These are phyloP conservation scores for Melospiza melodia DNA, from an alignment of 2,113 vertebrate species.

Conservation along the genomic window DNA sequence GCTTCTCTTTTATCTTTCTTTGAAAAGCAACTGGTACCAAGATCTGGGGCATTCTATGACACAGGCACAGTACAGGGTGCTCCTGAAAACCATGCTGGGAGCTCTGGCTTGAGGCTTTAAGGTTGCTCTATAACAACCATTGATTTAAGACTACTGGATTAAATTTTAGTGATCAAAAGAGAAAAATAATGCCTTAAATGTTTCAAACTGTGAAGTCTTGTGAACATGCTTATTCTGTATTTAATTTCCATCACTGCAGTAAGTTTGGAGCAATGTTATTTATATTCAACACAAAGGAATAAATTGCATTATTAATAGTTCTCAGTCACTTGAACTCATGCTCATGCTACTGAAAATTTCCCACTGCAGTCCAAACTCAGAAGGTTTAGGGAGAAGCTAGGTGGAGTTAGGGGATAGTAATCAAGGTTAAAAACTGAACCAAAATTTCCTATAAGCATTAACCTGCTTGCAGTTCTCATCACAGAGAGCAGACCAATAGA, in stretches of 20 bases:
- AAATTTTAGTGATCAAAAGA: background rate
- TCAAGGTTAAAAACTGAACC: background rate
- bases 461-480: background rate
- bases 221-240: background rate
- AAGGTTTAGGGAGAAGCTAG: background rate
- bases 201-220: background rate
- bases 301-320: background rate
- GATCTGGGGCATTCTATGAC: background rate
- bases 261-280: background rate
- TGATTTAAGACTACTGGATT: background rate
- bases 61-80: background rate
- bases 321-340: background rate
- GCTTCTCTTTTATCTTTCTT: background rate
- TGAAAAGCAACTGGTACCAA: background rate
- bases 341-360: background rate
- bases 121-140: background rate
- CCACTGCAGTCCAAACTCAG: background rate
- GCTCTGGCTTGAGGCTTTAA: background rate
- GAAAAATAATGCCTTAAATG: background rate
- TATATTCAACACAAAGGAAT: background rate
- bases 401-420: background rate
- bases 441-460: background rate
- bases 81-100: background rate
- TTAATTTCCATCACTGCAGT: background rate
- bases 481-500: background rate